Base-by-base conservation (phyloP, 2,888 invertebrate species). In the Chalcis sispes region DNA sequence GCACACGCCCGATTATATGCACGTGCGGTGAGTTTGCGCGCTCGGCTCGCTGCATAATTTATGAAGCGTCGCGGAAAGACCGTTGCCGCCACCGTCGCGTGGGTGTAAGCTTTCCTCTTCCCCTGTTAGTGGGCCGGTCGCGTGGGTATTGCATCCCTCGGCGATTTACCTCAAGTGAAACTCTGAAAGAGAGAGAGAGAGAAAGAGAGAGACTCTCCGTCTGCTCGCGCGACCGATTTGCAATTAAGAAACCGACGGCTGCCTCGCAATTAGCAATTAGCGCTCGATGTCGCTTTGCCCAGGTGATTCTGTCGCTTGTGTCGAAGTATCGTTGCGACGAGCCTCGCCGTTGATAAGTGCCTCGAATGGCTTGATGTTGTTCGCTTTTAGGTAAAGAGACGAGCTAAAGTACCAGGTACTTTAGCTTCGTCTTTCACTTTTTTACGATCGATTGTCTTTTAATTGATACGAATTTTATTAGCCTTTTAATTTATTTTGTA, bases 331-430 rank as follows among this genome's bases (percentile, higher is more conserved):
- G 2, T 48, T 7, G 18, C 52, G 56, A 20, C 42, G 20, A 36
- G 25, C 20, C 42, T 5, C n/a, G 40, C 23, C 20, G 66, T 62
- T 67, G 67, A 69, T 74, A 69, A n/a, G n/a, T 74, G 56, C 74
- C 62, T 61, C 56, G 61, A 69, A 74, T 74, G 67, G 61, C 29
- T n/a, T n/a, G n/a, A n/a, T n/a, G n/a, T n/a, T n/a, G n/a, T n/a
- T n/a, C n/a, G n/a, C n/a, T n/a, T n/a, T n/a, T n/a, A n/a, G n/a
- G n/a, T n/a, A 36, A 36, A 36, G 36, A 36, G 36, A n/a, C n/a
- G n/a, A n/a, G n/a, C n/a, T n/a, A n/a, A n/a, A n/a, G n/a, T n/a
- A n/a, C n/a, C n/a, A n/a, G n/a, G n/a, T n/a, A n/a, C n/a, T n/a
- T n/a, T n/a, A n/a, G n/a, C n/a, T n/a, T n/a, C n/a, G n/a, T n/a